Conservation (phyloP, 1,140 invertebrate species). For the Drosophila lacertosa region DNA sequence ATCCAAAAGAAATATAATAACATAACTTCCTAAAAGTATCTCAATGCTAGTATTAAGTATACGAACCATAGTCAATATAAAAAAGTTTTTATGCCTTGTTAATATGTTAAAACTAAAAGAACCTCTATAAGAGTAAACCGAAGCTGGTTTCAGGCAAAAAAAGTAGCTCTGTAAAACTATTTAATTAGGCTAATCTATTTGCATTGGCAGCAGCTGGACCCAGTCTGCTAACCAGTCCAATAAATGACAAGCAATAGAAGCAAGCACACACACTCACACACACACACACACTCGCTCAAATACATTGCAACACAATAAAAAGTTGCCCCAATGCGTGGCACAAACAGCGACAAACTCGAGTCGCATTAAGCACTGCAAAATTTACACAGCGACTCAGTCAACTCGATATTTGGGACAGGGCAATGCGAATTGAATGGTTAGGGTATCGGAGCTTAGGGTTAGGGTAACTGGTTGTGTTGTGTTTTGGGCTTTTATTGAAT, state of each 20-base stretch:
- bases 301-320: slow-evolving; percentile 32
- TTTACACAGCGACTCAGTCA: slow-evolving; percentile 36
- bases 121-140: not conserved
- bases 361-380: slow-evolving; percentile 30
- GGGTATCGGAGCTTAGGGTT: no score
- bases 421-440: slow-evolving; percentile 21
- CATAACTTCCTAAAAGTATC: no score
- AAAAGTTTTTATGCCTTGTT: no score
- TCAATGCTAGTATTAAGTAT: no score
- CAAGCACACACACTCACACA: not conserved
- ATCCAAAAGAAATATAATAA: no score
- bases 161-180: slow-evolving; percentile 48
- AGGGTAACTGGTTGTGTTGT: slow-evolving; percentile 7
- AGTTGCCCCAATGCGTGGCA: not conserved
- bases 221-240: not conserved
- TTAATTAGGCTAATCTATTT: slow-evolving; percentile 70
- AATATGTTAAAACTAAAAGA: not conserved
- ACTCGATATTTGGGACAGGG: slow-evolving; percentile 16
- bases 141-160: slow-evolving; percentile 4
- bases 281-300: slow-evolving; percentile 9
- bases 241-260: slow-evolving; percentile 18
- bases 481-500: slow-evolving; percentile 49
- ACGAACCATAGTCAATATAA: no score
- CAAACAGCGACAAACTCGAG: not conserved
- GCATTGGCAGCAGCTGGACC: slow-evolving; percentile 28